Conservation (phyloP, 1,140 invertebrate genomes). For the Plectrocnemia conspersa region DNA sequence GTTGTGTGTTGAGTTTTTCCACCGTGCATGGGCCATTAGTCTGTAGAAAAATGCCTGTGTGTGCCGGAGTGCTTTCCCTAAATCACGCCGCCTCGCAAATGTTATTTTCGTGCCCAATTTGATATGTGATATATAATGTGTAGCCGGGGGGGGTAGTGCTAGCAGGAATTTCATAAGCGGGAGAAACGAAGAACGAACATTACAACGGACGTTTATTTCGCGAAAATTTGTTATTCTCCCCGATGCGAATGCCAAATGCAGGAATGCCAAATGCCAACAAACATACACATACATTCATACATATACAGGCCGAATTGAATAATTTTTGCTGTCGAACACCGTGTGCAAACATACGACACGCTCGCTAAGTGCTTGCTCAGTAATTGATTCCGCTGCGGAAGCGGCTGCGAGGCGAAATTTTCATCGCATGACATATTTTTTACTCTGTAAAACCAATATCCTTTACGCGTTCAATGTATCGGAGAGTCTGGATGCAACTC, state of each 20-base stretch:
- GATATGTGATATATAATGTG: slow-evolving; percentile 35
- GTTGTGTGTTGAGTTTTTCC: slow-evolving; percentile 28
- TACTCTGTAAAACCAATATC: too few relatives aligned
- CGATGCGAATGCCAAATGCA: slow-evolving; percentile 28
- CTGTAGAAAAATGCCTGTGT: slow-evolving; percentile 30
- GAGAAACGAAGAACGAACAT: slow-evolving; percentile 26
- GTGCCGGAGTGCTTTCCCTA: slow-evolving; percentile 31
- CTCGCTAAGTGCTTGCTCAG: slow-evolving; percentile 10
- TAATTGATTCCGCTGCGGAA: slow-evolving; percentile 9
- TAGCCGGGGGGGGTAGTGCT: slow-evolving; percentile 15
- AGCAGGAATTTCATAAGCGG: slow-evolving; percentile 29
- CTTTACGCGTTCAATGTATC: too few relatives aligned
- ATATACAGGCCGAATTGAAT: slow-evolving; percentile 29
- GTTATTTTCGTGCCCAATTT: slow-evolving; percentile 36
- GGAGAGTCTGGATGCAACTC: too few relatives aligned
- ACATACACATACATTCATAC: not conserved
- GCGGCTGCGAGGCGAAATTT: too few relatives aligned
- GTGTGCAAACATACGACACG: slow-evolving; percentile 1
- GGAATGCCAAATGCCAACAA: slow-evolving; percentile 23
- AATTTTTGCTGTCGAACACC: slow-evolving; percentile 30
- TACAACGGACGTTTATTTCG: slow-evolving; percentile 28
- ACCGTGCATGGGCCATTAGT: slow-evolving; percentile 34
- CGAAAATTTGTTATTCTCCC: slow-evolving; percentile 13
- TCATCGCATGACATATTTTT: too few relatives aligned
- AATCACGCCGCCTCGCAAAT: slow-evolving; percentile 32